phyloP scores from a whole-genome alignment of 2,888 invertebrate species.

The Dynastes maya region DNA sequence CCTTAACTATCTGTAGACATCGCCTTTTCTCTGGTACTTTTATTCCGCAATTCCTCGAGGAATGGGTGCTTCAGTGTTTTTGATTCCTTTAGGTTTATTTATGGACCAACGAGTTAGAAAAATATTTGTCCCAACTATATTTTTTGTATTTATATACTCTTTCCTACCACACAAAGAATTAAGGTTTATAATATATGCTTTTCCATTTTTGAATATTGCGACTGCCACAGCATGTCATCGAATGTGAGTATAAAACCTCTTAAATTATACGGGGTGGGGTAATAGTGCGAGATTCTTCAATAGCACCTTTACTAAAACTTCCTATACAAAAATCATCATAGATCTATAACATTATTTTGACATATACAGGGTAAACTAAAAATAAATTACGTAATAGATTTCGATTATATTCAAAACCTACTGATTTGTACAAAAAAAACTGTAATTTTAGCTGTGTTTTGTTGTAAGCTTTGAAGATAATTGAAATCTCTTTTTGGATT shows the following conservation, averaged over 20 bases:
- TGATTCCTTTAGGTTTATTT: conserved; percentile 85
- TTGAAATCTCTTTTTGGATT: too few relatives aligned
- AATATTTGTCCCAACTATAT: conserved; percentile 80
- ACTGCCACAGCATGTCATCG: conserved; percentile 91
- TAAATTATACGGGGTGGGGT: too few relatives aligned
- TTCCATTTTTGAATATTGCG: conserved; percentile 92
- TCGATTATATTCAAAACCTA: too few relatives aligned
- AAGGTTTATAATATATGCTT: conserved; percentile 97
- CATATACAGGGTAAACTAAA: too few relatives aligned
- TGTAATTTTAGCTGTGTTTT: too few relatives aligned
- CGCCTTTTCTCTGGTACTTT: conserved; percentile 98
- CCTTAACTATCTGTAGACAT: conserved; percentile 76
- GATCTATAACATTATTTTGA: too few relatives aligned
- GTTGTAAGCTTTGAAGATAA: too few relatives aligned
- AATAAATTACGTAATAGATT: too few relatives aligned
- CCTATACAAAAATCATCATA: too few relatives aligned
- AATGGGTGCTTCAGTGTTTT: conserved; percentile 84
- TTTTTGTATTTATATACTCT: conserved; percentile 93
- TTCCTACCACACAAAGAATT: conserved; percentile 98
- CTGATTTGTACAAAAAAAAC: too few relatives aligned
- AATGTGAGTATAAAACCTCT: conserved; percentile 79
- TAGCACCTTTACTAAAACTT: too few relatives aligned
- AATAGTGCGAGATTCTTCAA: too few relatives aligned
- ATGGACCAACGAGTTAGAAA: conserved; percentile 82
- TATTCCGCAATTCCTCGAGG: conserved; percentile 97